Conservation (phyloP, 2,113 vertebrate genomes). For the Catharus minimus region DNA sequence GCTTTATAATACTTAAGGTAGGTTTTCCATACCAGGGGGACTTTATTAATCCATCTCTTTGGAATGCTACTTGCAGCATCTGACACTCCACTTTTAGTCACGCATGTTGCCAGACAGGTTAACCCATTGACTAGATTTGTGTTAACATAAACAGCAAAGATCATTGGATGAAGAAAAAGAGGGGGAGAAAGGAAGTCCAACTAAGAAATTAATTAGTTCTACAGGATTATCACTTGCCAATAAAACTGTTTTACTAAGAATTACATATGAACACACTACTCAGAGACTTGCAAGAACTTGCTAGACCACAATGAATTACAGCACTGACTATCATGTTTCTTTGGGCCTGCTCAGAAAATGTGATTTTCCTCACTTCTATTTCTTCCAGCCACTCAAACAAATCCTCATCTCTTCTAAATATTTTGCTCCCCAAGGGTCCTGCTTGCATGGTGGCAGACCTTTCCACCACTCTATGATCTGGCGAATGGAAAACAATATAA, state of each 20-base stretch:
- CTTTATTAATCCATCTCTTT: background rate
- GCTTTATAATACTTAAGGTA: background rate
- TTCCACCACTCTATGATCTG: background rate
- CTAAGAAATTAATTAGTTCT: slow-evolving; percentile 13
- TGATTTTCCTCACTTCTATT: slow-evolving; percentile 8
- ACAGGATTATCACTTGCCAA: background rate
- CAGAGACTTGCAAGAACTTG: slow-evolving; percentile 32
- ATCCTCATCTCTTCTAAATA: background rate
- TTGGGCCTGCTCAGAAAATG: slow-evolving; percentile 23
- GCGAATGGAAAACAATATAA: background rate
- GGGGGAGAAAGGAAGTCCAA: background rate
- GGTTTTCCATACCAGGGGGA: background rate
- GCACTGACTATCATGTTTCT: background rate
- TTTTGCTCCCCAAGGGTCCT: slow-evolving; percentile 2
- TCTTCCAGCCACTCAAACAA: slow-evolving; percentile 12
- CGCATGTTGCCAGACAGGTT: background rate
- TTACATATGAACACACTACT: slow-evolving; percentile 11
- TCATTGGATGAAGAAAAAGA: background rate
- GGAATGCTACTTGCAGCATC: background rate
- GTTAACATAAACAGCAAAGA: background rate
- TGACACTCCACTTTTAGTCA: background rate
- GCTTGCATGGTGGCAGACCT: background rate
- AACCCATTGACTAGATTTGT: background rate
- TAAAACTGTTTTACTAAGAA: background rate
- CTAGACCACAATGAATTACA: slow-evolving; percentile 21